phyloP scores from a whole-genome alignment of 1,140 invertebrate species.

The Heliothis virescens region DNA sequence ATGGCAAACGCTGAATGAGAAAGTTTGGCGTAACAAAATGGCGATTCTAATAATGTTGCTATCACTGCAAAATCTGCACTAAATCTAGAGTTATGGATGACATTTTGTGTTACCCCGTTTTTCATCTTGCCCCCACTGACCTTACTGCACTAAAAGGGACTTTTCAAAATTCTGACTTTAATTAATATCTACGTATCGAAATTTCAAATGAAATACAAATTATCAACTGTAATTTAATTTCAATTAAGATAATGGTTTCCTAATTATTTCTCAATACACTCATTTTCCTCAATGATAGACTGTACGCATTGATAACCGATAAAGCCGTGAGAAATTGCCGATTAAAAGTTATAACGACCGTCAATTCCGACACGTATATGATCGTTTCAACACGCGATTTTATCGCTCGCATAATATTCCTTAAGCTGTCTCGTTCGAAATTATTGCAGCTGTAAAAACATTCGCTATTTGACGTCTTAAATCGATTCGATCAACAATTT shows the following conservation, averaged over 20 bases:
- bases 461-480: not conserved
- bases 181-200: too few species aligned
- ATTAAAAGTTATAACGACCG: slow-evolving; percentile 44
- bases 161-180: too few species aligned
- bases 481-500: not conserved
- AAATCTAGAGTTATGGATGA: too few species aligned
- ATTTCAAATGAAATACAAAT: too few species aligned
- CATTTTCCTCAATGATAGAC: not conserved
- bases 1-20: too few species aligned
- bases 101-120: too few species aligned
- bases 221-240: not conserved
- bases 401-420: not conserved
- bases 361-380: slow-evolving; percentile 14
- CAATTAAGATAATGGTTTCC: not conserved
- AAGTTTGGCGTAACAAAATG: too few species aligned
- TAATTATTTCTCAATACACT: not conserved
- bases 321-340: slow-evolving; percentile 33
- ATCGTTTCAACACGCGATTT: slow-evolving; percentile 33
- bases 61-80: too few species aligned
- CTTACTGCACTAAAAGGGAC: too few species aligned
- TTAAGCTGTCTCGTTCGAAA: not conserved
- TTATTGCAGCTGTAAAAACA: not conserved
- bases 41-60: too few species aligned
- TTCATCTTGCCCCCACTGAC: too few species aligned
- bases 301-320: slow-evolving; percentile 5